Base-by-base conservation (phyloP, 1,140 invertebrate species). In the Saxidomus purpurata region DNA sequence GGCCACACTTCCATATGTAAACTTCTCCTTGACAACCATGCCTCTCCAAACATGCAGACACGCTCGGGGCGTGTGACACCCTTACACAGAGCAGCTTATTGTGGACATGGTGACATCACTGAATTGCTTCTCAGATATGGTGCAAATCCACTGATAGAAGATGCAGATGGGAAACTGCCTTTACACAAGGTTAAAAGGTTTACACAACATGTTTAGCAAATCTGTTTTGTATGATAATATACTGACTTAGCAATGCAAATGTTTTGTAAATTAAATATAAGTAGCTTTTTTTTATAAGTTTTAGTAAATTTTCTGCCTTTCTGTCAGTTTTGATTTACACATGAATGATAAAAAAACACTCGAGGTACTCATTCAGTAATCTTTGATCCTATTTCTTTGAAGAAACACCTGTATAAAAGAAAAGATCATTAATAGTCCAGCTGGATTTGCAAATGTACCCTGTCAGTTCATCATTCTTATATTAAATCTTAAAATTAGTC, bases 81-180 rank as follows among this genome's bases (percentile, higher is more conserved):
- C 1, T 95, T 99, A 67, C 98, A 98, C 92, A 97, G 98, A 95
- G 98, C 98, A 90, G 97, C 98, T 8, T 94, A 94, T 38, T 91
- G 90, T 88, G 95, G 95, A 8, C 93, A 95, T 90, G 28, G 28
- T n/a, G 85, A 93, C n/a, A 90, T 94, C 43, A 91, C 94, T 0
- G 95, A 97, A 89, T 95, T 98, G 63, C 94, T 98, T 49, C 94
- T 98, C 11, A 93, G 96, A 19, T 94, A 95, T 89, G 97, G 97
- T 92, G 98, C 97, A 17, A 96, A 97, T 95, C 93, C 97, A 17
- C 93, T 96, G 90, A 92, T 97, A 34, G 96, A 97, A 94, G 98
- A 98, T 94, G 96, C 96, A 74, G 98, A 98, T 96, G 98, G 98
- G 0, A 97, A 97, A 94, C 98, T 97, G 36, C 97, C 97, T 19